A percentile compares a stretch with the other conserved stretches of the same genome.
These are phyloP conservation scores for Ophion costatus DNA, from an alignment of 2,888 invertebrate species.

Conservation along the genomic window DNA sequence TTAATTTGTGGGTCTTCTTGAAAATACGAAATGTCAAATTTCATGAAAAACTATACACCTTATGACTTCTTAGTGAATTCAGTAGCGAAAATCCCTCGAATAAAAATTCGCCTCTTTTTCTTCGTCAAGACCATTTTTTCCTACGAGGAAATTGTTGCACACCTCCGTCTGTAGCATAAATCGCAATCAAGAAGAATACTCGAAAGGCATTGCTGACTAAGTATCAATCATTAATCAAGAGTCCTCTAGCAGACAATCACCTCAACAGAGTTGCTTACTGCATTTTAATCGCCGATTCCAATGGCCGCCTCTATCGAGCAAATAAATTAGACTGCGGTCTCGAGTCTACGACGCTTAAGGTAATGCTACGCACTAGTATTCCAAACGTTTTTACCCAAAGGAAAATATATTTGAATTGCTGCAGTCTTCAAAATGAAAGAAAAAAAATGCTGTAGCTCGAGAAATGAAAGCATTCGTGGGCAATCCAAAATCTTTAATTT, in stretches of 20 bases:
- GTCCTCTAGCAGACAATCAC: neutral
- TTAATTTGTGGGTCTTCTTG: neutral
- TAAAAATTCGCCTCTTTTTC: neutral
- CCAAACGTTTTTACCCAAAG: neutral
- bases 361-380: neutral
- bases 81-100: neutral
- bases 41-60: neutral
- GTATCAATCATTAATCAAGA: constrained; percentile 6
- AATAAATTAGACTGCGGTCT: neutral
- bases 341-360: neutral
- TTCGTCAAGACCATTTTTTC: neutral
- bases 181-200: neutral
- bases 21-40: neutral
- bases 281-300: constrained; percentile 8
- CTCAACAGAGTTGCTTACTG: neutral
- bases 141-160: neutral
- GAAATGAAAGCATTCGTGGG: no score
- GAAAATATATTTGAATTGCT: neutral
- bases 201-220: neutral
- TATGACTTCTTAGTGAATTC: neutral
- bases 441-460: no score
- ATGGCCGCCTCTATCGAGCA: neutral
- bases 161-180: neutral
- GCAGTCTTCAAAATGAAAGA: no score
- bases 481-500: no score